phyloP scores from a whole-genome alignment of 2,888 invertebrate genomes.

The Odontocolon sp. region DNA sequence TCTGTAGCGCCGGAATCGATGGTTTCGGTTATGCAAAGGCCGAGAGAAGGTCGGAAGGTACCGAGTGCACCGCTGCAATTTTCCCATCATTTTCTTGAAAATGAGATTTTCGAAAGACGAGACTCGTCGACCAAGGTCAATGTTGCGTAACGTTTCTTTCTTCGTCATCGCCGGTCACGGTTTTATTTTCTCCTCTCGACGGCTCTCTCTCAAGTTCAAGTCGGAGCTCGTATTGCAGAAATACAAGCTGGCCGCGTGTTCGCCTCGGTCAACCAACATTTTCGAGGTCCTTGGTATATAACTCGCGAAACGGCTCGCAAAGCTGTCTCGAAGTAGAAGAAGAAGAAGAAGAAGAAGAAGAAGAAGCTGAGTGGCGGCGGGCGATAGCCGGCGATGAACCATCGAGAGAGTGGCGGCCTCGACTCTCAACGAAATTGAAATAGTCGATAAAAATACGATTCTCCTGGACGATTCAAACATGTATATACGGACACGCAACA shows the following conservation, averaged over 20 bases:
- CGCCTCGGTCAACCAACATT: background rate
- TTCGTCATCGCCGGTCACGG: conserved; percentile 53
- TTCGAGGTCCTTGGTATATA: background rate
- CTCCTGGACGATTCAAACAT: conserved; percentile 66
- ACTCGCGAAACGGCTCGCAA: conserved; percentile 22
- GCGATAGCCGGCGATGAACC: conserved; percentile 46
- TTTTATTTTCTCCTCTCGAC: background rate
- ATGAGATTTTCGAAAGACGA: conserved; percentile 55
- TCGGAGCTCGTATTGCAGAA: background rate
- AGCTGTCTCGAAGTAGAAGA: background rate
- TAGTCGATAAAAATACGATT: conserved; percentile 76
- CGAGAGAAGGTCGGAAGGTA: conserved; percentile 53
- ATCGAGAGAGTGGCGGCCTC: too few relatives aligned
- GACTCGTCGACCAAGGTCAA: conserved; percentile 74
- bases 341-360: conserved; percentile 8
- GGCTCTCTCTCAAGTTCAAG: conserved; percentile 27
- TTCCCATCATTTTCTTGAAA: background rate
- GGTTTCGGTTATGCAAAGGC: conserved; percentile 58
- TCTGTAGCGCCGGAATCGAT: too few relatives aligned
- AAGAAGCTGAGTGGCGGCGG: conserved; percentile 46
- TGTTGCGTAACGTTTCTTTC: conserved; percentile 73
- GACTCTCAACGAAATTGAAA: conserved; percentile 51
- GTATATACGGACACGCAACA: conserved; percentile 15
- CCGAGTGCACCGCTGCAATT: conserved; percentile 16
- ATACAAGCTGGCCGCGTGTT: background rate